Percentiles rank a stretch among this genome's conserved stretches.
Evolutionary conservation across 2,888 invertebrate species (phyloP).

Genomic region (Aproaerema taeniolella): DNA sequence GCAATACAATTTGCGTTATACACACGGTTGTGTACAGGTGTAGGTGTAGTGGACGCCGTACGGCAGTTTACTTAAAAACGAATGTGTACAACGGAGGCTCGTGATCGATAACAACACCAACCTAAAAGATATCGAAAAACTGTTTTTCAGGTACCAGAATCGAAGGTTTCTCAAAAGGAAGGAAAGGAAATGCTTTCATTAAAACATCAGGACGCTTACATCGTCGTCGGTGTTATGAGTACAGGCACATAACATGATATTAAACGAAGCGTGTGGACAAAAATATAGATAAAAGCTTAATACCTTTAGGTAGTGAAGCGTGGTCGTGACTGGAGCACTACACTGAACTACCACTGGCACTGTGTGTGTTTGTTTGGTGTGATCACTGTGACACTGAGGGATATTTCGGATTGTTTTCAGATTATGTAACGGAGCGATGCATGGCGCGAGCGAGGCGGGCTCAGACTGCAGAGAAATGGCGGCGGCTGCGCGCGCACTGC

Average conservation of each 20-base stretch:
- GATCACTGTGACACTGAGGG: background rate
- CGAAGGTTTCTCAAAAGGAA: too few species aligned
- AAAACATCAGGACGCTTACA: conserved; percentile 3
- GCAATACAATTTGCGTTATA: background rate
- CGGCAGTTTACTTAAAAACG: conserved; percentile 9
- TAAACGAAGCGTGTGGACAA: conserved; percentile 1
- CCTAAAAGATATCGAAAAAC: background rate
- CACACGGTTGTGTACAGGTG: background rate
- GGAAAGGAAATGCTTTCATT: conserved; percentile 4
- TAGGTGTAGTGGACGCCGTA: too few species aligned
- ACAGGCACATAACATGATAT: conserved; percentile 3
- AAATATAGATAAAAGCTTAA: background rate
- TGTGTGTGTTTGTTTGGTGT: background rate
- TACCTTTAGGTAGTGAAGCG: background rate
- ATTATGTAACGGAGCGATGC: conserved; percentile 11
- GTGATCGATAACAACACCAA: conserved; percentile 12
- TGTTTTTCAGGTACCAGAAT: too few species aligned
- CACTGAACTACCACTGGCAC: conserved; percentile 5
- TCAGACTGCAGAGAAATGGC: conserved; percentile 10
- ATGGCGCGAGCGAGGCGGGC: conserved; percentile 11
- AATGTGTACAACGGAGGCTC: conserved; percentile 2
- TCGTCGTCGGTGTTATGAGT: background rate
- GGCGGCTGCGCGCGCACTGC: conserved; percentile 15
- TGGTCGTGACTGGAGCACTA: background rate
- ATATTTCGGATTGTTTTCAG: conserved; percentile 2